Base-by-base conservation (phyloP, 2,113 vertebrate genomes). In the Phycodurus eques region DNA sequence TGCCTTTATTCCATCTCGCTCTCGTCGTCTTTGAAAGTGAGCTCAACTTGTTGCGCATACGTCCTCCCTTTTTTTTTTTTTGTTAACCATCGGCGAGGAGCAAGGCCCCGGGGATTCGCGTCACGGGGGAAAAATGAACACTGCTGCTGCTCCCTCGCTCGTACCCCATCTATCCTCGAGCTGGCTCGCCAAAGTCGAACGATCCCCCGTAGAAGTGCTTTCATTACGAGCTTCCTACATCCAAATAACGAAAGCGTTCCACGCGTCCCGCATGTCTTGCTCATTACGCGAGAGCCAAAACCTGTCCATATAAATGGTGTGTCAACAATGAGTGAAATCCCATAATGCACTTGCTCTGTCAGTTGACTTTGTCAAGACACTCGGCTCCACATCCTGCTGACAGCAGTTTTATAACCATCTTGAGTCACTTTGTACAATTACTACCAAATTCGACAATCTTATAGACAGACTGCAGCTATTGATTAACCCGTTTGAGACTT, bases 21-120 rank as follows among this genome's bases (percentile, higher is more conserved):
- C 47, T 67, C 74, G 74, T 81, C 39, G 66, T 71, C 85, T 87
- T 89, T 88, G 85, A 85, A 88, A 89, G 87, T 87, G 78, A 87
- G 79, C 87, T 71, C 84, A 82, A 88, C 84, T 91, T 85, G 81
- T 87, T 76, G 80, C 72, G 43, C 70, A 60, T 72, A 72, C 71
- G 44, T 60, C 22, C 53, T 61, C 59, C 27, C 68, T 53, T 39
- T 56, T 67, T 46, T 49, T 63, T 54, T 69, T 80, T 83, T 82
- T 82, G 85, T 80, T 75, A 83, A 88, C 85, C 72, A 78, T 81
- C 85, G 67, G 68, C 67, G 20, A 71, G 71, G 54, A 80, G 75
- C 74, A 65, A 73, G 73, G 83, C 74, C 76, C 43, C 44, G 72
- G 70, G 76, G 76, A 83, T 80, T 84, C 80, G 73, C 72, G 77